Evolutionary conservation across 1,140 invertebrate genomes (phyloP).

Genomic region (Hyles euphorbiae): DNA sequence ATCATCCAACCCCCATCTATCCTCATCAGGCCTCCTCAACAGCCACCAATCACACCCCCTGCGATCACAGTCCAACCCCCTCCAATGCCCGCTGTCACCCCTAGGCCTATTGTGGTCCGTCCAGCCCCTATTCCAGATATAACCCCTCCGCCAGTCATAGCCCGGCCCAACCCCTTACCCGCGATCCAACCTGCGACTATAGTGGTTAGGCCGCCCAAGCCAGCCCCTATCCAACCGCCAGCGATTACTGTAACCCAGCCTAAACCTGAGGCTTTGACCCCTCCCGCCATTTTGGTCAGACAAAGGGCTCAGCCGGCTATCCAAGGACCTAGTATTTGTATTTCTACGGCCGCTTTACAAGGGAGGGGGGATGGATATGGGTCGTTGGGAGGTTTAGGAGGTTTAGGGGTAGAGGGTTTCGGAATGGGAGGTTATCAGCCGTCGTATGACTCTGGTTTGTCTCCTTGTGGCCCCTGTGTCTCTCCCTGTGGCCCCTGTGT

Average conservation of each 20-base stretch:
- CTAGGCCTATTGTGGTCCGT: slow-evolving; percentile 35
- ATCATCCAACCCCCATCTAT: slow-evolving; percentile 50
- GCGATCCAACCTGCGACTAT: slow-evolving; percentile 39
- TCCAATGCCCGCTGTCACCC: slow-evolving; percentile 28
- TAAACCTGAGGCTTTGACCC: slow-evolving; percentile 23
- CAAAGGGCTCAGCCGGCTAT: slow-evolving; percentile 27
- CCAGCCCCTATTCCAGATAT: slow-evolving; percentile 33
- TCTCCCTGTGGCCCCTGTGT: no score
- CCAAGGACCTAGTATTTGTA: slow-evolving; percentile 31
- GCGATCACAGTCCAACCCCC: slow-evolving; percentile 37
- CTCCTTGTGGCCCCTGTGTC: no score
- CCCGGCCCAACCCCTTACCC: slow-evolving; percentile 26
- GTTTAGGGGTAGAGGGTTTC: no score
- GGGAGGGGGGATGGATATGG: not conserved
- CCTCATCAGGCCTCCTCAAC: slow-evolving; percentile 33
- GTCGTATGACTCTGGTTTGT: no score
- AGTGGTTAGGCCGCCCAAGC: slow-evolving; percentile 34
- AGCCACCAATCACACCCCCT: slow-evolving; percentile 37
- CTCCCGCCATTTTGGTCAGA: slow-evolving; percentile 37
- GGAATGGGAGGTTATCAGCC: no score
- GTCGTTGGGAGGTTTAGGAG: no score
- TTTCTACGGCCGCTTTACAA: slow-evolving; percentile 19
- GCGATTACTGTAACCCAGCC: slow-evolving; percentile 39
- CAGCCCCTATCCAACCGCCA: slow-evolving; percentile 32
- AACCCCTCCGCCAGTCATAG: slow-evolving; percentile 37